phyloP scores from a whole-genome alignment of 1,140 invertebrate species.

The Danaus melanippus region DNA sequence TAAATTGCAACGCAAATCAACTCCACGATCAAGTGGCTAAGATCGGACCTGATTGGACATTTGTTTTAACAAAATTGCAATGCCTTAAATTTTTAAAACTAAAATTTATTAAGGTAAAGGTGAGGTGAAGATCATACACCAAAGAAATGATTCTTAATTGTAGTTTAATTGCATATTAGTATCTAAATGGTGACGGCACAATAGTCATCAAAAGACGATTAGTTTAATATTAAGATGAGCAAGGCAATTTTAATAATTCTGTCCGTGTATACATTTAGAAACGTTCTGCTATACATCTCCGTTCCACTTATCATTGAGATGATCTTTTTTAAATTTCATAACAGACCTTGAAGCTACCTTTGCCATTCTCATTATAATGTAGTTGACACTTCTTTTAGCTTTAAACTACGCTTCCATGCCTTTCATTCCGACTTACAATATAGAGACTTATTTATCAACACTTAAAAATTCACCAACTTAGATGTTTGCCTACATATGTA shows the following conservation, averaged over 20 bases:
- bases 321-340: constrained; percentile 11
- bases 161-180: constrained; percentile 37
- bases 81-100: background rate
- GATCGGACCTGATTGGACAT: no score
- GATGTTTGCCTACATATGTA: no score
- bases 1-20: constrained; percentile 1
- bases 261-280: constrained; percentile 48
- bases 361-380: no score
- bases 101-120: no score
- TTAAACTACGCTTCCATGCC: background rate
- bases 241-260: constrained; percentile 34
- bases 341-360: constrained; percentile 8
- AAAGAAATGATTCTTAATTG: constrained; percentile 49
- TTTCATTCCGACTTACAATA: no score
- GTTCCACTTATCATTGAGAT: constrained; percentile 20
- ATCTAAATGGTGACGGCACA: constrained; percentile 29
- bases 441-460: no score
- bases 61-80: no score
- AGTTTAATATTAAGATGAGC: constrained; percentile 42
- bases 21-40: no score
- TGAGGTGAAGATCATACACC: constrained; percentile 8
- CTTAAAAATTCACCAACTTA: no score
- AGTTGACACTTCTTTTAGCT: no score
- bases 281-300: constrained; percentile 37
- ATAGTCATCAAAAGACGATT: constrained; percentile 56